Evolutionary conservation across 2,888 invertebrate species (phyloP), one percentile per base, ranked within the genome.

Genomic region (Xestia rhomboidea): DNA sequence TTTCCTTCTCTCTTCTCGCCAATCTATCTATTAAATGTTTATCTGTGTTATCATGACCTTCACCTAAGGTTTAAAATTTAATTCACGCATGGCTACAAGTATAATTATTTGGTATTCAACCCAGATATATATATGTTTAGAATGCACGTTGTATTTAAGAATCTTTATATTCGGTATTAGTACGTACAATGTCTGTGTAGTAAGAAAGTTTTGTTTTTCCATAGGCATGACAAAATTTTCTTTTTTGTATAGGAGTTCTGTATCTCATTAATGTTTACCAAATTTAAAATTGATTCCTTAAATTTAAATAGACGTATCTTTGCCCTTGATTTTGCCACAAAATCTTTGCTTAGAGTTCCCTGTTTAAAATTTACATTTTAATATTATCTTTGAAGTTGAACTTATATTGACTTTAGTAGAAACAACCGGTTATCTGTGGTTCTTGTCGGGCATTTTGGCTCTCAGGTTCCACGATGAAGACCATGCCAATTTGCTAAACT

Each of bases 401-500:
- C 70, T 87, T 87, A 83, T 89, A 66, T 84, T 88, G 80, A 89
- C 80, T 85, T 76, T 86, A 83, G 78, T 90, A 84, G 76, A 89
- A 87, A 92, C 90, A 92, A 91, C 90, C 93, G 95, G 96, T 95
- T 95, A 94, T 94, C 93, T 95, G 94, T 95, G 96, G 96, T 96
- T 95, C 96, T 96, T 95, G 96, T 96, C 92, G 96, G 96, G 95
- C 96, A 93, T 95, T 96, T 96, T 95, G 95, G 95, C 96, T 96
- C 96, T 94, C 97, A 99, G 99, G 97, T 99, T 99, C 97, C 99
- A 99, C 97, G 99, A 99, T 97, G 99, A 99, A 97, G 99, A 99
- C 97, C 99, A 99, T 97, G 99, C 99, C 95, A 99, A 99, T 97
- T 98, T 99, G 96, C 98, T 99, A 97, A 99, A 99, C 97, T 99